These are phyloP conservation scores for Pangasianodon gigas DNA, from an alignment of 2,113 vertebrate genomes.

Conservation along the genomic window DNA sequence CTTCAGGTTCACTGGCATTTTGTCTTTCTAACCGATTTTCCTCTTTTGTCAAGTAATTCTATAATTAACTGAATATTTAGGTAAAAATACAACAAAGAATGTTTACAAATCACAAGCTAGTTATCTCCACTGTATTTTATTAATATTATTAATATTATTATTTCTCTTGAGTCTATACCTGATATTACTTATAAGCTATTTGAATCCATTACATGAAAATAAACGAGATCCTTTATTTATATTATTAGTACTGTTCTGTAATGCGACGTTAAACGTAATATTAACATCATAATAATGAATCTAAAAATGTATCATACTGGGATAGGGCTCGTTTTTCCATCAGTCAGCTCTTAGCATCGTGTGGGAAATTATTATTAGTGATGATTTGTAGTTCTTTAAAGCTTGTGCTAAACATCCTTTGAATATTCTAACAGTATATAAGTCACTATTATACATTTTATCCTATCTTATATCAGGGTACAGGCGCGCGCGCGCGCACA, in stretches of 20 bases:
- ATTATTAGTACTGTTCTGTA: background rate
- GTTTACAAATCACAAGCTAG: background rate
- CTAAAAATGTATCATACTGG: background rate
- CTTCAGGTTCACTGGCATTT: background rate
- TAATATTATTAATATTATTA: background rate
- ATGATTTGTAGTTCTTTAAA: background rate
- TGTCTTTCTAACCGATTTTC: background rate
- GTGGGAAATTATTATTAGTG: background rate
- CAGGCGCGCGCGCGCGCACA: constrained; percentile 28
- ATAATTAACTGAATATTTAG: background rate
- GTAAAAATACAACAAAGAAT: background rate
- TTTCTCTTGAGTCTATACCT: background rate
- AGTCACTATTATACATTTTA: constrained; percentile 26
- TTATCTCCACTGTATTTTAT: background rate
- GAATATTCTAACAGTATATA: constrained; percentile 18
- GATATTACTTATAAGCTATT: background rate
- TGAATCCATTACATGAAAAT: background rate
- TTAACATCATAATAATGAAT: background rate
- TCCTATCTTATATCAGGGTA: constrained; percentile 34
- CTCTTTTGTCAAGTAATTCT: background rate
- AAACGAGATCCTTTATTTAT: background rate
- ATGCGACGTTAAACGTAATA: background rate
- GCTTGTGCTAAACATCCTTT: constrained; percentile 2
- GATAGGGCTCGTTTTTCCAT: background rate
- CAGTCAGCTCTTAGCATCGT: too few relatives aligned